A percentile compares a stretch with the other conserved stretches of the same genome.
phyloP scores from a whole-genome alignment of 2,888 invertebrate species.

The Brachyptera risi region DNA sequence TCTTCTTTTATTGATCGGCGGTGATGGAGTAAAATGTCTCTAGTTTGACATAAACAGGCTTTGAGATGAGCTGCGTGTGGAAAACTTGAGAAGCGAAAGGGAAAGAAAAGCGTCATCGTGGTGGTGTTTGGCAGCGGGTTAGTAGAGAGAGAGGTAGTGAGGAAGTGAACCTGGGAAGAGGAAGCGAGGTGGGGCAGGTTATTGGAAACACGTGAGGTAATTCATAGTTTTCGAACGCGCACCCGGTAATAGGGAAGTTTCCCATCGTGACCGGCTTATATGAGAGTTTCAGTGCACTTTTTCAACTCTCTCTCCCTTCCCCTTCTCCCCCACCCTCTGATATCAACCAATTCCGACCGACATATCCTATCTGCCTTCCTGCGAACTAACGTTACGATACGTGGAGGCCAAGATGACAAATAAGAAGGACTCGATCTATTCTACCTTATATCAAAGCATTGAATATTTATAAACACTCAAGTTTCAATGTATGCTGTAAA shows the following conservation, averaged over 20 bases:
- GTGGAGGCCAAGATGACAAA: background rate
- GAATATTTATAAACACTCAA: too few relatives aligned
- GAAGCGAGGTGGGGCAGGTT: background rate
- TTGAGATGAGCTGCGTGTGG: too few relatives aligned
- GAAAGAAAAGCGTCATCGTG: too few relatives aligned
- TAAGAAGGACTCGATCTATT: too few relatives aligned
- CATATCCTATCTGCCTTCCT: background rate
- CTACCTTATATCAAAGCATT: too few relatives aligned
- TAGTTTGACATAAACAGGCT: too few relatives aligned
- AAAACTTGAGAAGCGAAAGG: too few relatives aligned
- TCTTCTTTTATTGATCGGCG: too few relatives aligned
- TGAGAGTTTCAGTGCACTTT: slow-evolving; percentile 5
- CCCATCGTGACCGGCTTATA: background rate
- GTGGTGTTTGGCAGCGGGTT: background rate
- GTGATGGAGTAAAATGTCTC: too few relatives aligned
- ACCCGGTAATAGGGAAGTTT: background rate
- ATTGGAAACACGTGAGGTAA: slow-evolving; percentile 3
- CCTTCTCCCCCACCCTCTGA: background rate
- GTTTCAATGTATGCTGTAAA: too few relatives aligned
- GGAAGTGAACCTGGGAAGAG: background rate
- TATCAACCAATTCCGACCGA: too few relatives aligned
- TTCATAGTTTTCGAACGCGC: background rate
- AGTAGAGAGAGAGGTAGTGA: background rate
- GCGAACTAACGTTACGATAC: background rate
- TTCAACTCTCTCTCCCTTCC: background rate